Evolutionary conservation across 2,888 invertebrate species (phyloP), one percentile per base, ranked within the genome.

Genomic region (Beris morrisii): DNA sequence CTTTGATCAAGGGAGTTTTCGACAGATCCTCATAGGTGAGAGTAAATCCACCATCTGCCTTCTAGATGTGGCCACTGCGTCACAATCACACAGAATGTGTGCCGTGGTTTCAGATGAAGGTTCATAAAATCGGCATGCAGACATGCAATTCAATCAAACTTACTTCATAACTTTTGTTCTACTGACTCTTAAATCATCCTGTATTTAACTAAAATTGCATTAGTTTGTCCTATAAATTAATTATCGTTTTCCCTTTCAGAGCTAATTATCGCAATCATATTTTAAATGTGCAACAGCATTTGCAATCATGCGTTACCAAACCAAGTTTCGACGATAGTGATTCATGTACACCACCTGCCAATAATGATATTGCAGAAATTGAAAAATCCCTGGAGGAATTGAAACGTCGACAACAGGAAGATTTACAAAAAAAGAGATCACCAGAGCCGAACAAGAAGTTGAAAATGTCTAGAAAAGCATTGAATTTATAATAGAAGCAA

Each of bases 311-410:
- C n/a, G 30, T 9, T 15, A 7, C 3, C 4, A 66, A 63, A 48
- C 38, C 50, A 4, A 45, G 50, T 53, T 67, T 45, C 7, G 57
- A 53, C 32, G 67, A 67, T 53, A 67, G 67, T 52, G 66, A 66
- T 56, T 61, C 61, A 5, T 22, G 63, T 32, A 57, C 64, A 32
- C 56, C 57, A 11, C 30, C 56, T 13, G 45, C 48, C n/a, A 30
- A 11, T 15, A 28, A 11, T 13, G 57, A 57, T 30, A 45, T 5
- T 38, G 28, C 13, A 6, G 55, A 55, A 30, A 63, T 61, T 13
- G 28, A 58, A 28, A 15, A 46, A 30, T 6, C 44, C 44, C 44
- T 30, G 44, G 22, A 11, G 45, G 30, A 13, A 22, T 28, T 45
- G 1, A 63, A 63, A 53, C 43, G 28, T 44, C 13, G 5, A 48